phyloP scores from a whole-genome alignment of 2,888 invertebrate species.

The Hoplodrina ambigua region DNA sequence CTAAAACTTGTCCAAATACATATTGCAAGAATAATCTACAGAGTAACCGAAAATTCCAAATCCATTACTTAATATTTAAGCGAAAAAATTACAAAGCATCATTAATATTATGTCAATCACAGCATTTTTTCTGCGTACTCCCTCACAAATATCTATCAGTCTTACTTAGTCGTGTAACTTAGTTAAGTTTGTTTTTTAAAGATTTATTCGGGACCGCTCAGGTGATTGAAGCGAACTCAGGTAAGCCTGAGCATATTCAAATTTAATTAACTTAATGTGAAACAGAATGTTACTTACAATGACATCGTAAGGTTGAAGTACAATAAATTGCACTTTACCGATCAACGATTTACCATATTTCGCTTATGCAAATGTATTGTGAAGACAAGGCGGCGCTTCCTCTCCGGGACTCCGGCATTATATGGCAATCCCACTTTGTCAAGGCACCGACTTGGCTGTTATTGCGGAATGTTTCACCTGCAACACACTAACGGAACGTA shows the following conservation, averaged over 20 bases:
- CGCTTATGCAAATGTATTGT: slow-evolving; percentile 64
- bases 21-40: background rate
- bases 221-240: slow-evolving; percentile 76
- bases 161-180: slow-evolving; percentile 80
- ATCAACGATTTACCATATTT: slow-evolving; percentile 61
- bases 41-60: slow-evolving; percentile 2
- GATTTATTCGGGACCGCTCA: slow-evolving; percentile 69
- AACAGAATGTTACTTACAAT: background rate
- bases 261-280: slow-evolving; percentile 55
- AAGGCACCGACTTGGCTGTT: slow-evolving; percentile 74
- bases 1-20: background rate
- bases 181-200: slow-evolving; percentile 75
- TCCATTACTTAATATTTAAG: slow-evolving; percentile 15
- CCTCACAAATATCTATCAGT: slow-evolving; percentile 80
- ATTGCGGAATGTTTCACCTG: slow-evolving; percentile 85
- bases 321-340: slow-evolving; percentile 40
- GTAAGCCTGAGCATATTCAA: slow-evolving; percentile 68
- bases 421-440: slow-evolving; percentile 76
- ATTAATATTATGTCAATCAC: slow-evolving; percentile 73
- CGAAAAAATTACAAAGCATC: slow-evolving; percentile 55
- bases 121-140: slow-evolving; percentile 66
- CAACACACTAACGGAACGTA: slow-evolving; percentile 78
- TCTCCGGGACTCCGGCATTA: slow-evolving; percentile 63
- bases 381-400: slow-evolving; percentile 59
- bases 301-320: slow-evolving; percentile 10